These are phyloP conservation scores for Pyrocoelia pectoralis DNA, from an alignment of 2,888 invertebrate species.

Conservation along the genomic window DNA sequence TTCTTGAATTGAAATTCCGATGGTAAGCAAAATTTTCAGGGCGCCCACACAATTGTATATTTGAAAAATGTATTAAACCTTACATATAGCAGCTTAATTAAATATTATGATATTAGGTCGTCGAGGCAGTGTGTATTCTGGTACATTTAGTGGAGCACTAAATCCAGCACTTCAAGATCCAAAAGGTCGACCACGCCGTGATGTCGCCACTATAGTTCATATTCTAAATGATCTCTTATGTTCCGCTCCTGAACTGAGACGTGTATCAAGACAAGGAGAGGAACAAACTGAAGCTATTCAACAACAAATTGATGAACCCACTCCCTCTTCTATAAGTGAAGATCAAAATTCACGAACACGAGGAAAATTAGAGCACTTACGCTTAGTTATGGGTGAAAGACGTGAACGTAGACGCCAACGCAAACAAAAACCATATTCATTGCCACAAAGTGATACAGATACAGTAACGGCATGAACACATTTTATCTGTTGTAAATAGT, in stretches of 20 bases:
- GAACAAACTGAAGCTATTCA: conserved; percentile 56
- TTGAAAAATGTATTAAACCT: too few species aligned
- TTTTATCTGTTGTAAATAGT: conserved; percentile 34
- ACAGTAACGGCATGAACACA: conserved; percentile 54
- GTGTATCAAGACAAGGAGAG: conserved; percentile 49
- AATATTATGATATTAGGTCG: conserved; percentile 77
- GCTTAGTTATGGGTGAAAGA: conserved; percentile 90
- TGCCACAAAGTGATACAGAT: conserved; percentile 59
- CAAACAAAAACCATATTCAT: conserved; percentile 74
- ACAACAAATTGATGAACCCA: conserved; percentile 44
- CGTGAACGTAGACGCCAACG: conserved; percentile 84
- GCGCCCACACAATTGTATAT: too few species aligned
- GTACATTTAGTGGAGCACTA: conserved; percentile 93
- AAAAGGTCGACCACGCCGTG: conserved; percentile 89
- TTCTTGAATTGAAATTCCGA: too few species aligned
- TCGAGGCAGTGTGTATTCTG: conserved; percentile 94
- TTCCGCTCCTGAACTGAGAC: conserved; percentile 71
- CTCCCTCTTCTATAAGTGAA: conserved; percentile 48
- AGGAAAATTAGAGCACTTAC: conserved; percentile 84
- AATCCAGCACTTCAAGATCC: conserved; percentile 93
- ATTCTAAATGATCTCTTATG: conserved; percentile 93
- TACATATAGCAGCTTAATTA: not conserved
- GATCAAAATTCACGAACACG: conserved; percentile 63
- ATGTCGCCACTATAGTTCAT: conserved; percentile 95
- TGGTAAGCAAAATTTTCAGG: too few species aligned